These are phyloP conservation scores for Globodera ellingtonae DNA, from an alignment of 1,140 invertebrate species.

Conservation along the genomic window DNA sequence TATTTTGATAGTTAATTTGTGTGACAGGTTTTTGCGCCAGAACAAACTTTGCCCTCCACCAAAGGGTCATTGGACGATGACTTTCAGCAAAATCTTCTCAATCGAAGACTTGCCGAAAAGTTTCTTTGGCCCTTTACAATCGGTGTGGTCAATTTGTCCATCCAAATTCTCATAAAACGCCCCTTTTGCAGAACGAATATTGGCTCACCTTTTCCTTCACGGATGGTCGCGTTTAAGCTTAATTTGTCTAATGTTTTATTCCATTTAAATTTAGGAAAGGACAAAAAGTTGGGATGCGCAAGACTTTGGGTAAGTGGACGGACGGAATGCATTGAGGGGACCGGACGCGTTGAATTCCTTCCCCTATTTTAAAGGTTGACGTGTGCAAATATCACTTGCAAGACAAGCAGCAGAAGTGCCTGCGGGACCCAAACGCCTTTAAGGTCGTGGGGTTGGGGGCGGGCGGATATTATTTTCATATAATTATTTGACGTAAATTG, in stretches of 20 bases:
- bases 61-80: slow-evolving; percentile 65
- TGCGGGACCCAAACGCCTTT: slow-evolving; percentile 63
- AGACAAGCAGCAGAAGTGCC: slow-evolving; percentile 62
- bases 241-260: background rate
- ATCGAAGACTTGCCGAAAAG: slow-evolving; percentile 64
- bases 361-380: slow-evolving; percentile 4
- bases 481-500: background rate
- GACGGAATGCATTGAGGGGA: slow-evolving; percentile 38
- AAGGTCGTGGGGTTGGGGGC: slow-evolving; percentile 29
- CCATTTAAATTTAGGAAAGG: slow-evolving; percentile 6
- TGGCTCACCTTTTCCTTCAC: slow-evolving; percentile 65
- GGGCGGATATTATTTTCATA: slow-evolving; percentile 5
- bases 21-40: slow-evolving; percentile 45
- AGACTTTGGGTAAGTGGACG: slow-evolving; percentile 58
- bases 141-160: slow-evolving; percentile 37
- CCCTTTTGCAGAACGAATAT: slow-evolving; percentile 59
- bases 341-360: background rate
- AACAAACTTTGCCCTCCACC: slow-evolving; percentile 61
- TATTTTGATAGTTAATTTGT: too few relatives aligned
- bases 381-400: slow-evolving; percentile 61
- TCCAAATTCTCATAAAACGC: background rate
- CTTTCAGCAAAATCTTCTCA: slow-evolving; percentile 65
- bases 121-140: slow-evolving; percentile 65
- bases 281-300: slow-evolving; percentile 61
- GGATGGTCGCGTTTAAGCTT: slow-evolving; percentile 46